phyloP scores from a whole-genome alignment of 1,140 invertebrate genomes.

The Formica selysi region DNA sequence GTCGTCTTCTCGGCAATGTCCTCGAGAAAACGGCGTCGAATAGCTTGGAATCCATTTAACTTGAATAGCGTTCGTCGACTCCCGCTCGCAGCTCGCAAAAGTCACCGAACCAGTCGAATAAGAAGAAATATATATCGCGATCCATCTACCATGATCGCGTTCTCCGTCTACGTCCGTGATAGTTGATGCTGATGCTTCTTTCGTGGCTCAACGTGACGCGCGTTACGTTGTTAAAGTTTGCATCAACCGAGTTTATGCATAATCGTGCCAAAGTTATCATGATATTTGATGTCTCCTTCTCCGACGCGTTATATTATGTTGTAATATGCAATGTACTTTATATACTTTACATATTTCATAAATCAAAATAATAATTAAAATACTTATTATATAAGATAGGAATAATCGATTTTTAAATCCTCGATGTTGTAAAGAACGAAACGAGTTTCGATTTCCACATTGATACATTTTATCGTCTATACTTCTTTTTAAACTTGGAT shows the following conservation, averaged over 20 bases:
- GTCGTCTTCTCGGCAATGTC: slow-evolving; percentile 32
- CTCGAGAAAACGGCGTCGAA: slow-evolving; percentile 51
- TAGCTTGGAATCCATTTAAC: slow-evolving; percentile 67
- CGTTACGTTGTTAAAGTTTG: background rate
- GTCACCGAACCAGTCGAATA: slow-evolving; percentile 53
- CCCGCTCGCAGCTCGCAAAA: slow-evolving; percentile 51
- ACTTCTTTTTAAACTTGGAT: background rate
- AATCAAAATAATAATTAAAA: background rate
- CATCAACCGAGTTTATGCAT: background rate
- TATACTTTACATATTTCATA: background rate
- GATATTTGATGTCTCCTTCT: background rate
- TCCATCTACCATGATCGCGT: slow-evolving; percentile 28
- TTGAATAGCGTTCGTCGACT: slow-evolving; percentile 58
- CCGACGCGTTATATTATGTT: background rate
- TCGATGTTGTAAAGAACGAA: background rate
- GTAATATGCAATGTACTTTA: background rate
- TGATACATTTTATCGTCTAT: background rate
- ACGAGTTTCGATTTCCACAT: background rate
- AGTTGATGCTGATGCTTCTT: slow-evolving; percentile 1
- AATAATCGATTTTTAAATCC: background rate
- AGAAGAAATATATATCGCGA: slow-evolving; percentile 58
- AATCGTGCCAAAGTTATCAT: background rate
- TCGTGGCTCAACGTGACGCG: background rate
- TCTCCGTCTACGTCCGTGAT: slow-evolving; percentile 9
- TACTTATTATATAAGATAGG: no score